Percentiles rank a stretch among this genome's conserved stretches.
Conservation (phyloP, 2,888 invertebrate species). For the Anaspis maculata region DNA sequence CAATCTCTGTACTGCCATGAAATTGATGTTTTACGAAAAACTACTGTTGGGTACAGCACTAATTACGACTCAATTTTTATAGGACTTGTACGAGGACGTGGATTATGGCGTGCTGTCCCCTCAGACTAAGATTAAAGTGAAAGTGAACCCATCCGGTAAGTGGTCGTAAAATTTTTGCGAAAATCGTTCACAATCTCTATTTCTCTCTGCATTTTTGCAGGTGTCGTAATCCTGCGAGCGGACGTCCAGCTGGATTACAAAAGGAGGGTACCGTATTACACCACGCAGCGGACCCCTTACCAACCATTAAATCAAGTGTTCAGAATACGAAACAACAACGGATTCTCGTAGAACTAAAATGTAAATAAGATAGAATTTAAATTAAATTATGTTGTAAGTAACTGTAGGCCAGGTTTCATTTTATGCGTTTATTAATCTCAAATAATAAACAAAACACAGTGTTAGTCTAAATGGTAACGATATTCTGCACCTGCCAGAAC, state of each 20-base stretch:
- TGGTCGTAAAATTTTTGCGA: too few species aligned
- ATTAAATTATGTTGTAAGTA: too few species aligned
- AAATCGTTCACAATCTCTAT: slow-evolving; percentile 2
- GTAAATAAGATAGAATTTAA: slow-evolving; percentile 1
- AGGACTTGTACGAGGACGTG: slow-evolving; percentile 85
- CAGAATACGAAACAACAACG: slow-evolving; percentile 42
- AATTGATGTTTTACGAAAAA: too few species aligned
- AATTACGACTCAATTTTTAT: too few species aligned
- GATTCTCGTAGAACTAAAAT: slow-evolving; percentile 28
- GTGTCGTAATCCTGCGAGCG: slow-evolving; percentile 74
- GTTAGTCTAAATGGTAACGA: slow-evolving; percentile 57
- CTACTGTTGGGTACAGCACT: too few species aligned
- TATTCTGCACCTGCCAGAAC: slow-evolving; percentile 53
- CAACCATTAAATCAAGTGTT: slow-evolving; percentile 49
- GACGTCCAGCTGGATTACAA: slow-evolving; percentile 58
- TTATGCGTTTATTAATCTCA: too few species aligned
- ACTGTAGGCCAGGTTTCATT: too few species aligned
- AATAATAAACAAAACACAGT: too few species aligned
- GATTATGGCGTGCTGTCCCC: slow-evolving; percentile 77
- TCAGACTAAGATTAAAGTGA: slow-evolving; percentile 84
- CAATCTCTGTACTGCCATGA: too few species aligned
- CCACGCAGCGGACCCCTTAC: slow-evolving; percentile 39
- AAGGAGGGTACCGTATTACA: slow-evolving; percentile 32
- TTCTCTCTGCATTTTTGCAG: slow-evolving; percentile 34
- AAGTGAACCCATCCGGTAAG: slow-evolving; percentile 84